These are phyloP conservation scores for Rhinoderma darwinii DNA, from an alignment of 2,113 vertebrate genomes.

Conservation along the genomic window DNA sequence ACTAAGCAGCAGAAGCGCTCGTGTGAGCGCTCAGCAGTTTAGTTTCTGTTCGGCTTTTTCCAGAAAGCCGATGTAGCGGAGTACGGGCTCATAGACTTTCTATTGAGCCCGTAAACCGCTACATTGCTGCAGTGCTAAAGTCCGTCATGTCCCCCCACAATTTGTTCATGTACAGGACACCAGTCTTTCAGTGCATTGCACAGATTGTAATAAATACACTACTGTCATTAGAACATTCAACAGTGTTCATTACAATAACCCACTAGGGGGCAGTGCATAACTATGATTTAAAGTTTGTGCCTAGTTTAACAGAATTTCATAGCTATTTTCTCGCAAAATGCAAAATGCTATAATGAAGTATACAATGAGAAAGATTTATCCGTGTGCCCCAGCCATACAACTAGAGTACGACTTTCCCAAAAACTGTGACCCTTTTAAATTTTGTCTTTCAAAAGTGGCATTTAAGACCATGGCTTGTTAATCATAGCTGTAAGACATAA, in stretches of 20 bases:
- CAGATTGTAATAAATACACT: too few species aligned
- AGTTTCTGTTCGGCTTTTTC: too few species aligned
- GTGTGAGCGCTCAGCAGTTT: too few species aligned
- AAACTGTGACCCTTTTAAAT: neutral
- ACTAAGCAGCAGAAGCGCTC: too few species aligned
- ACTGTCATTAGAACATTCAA: neutral
- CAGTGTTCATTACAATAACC: neutral
- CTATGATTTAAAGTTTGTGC: neutral
- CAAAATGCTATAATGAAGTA: neutral
- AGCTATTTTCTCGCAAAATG: neutral
- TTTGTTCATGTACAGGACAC: too few species aligned
- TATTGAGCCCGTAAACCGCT: too few species aligned
- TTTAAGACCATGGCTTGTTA: neutral
- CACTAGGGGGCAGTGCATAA: slow-evolving; percentile 2
- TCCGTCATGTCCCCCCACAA: too few species aligned
- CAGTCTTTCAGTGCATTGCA: too few species aligned
- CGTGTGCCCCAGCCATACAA: neutral
- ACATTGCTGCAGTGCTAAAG: too few species aligned
- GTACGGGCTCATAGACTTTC: too few species aligned
- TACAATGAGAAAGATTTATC: neutral
- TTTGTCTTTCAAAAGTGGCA: neutral
- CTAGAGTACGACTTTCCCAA: neutral
- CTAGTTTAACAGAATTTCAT: neutral
- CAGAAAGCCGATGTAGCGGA: too few species aligned
- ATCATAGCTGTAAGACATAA: neutral